These are phyloP conservation scores for Syrmaticus mikado DNA, from an alignment of 2,113 vertebrate species.

Conservation along the genomic window DNA sequence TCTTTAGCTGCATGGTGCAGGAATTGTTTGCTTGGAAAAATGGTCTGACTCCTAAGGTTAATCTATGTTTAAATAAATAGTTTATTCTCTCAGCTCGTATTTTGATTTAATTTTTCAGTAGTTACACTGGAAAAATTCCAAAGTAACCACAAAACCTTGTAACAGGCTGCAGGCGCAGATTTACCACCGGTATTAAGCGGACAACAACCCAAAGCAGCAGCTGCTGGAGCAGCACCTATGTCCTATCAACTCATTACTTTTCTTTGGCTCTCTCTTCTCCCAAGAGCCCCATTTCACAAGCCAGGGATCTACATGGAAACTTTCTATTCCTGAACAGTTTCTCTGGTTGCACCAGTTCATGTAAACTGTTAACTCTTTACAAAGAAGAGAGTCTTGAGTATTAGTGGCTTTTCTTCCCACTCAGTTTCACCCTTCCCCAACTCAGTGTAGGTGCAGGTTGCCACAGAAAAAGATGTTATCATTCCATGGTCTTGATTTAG, in stretches of 20 bases:
- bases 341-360: neutral
- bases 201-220: neutral
- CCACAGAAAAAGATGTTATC: neutral
- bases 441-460: neutral
- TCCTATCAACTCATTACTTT: neutral
- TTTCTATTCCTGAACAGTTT: neutral
- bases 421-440: neutral
- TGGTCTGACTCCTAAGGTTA: neutral
- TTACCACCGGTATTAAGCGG: neutral
- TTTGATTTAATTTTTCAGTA: conserved; percentile 48
- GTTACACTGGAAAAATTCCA: conserved; percentile 44
- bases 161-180: neutral
- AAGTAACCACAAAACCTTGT: neutral
- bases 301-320: neutral
- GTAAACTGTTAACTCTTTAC: neutral
- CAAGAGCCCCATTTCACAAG: neutral
- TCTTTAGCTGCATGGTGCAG: neutral
- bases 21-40: conserved; percentile 9
- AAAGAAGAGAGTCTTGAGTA: neutral
- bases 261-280: neutral
- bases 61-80: conserved; percentile 46
- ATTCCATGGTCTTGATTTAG: neutral
- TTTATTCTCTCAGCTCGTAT: conserved; percentile 17
- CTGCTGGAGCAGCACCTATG: neutral
- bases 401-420: neutral